Evolutionary conservation across 2,113 vertebrate species (phyloP), one percentile per base, ranked within the genome.

Genomic region (Macroglossus sobrinus): DNA sequence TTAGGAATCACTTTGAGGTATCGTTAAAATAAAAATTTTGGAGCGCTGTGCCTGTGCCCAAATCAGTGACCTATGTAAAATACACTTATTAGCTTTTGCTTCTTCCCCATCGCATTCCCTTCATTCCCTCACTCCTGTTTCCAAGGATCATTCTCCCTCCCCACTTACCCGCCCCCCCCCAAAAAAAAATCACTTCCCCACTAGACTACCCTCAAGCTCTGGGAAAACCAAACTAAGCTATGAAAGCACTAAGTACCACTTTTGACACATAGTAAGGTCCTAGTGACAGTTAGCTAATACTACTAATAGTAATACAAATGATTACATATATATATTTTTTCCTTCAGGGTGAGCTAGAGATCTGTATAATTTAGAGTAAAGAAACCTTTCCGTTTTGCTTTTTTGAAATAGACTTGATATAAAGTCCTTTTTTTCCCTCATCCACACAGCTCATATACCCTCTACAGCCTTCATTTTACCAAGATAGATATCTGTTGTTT

Each of bases 281-380:
- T 47, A 85, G 0, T 59, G 64, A 93, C 80, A 92, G 87, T 64
- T 75, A 53, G 10, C 18, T 16, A 10, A 28, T 59, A 24, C 47
- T 61, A 19, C 22, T 89, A 81, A 74, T 5, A 40, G 9, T 38
- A 93, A 66, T 86, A 68, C 53, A 87, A 89, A 71, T 63, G 6
- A 28, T 8, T 53, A 38, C n/a, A 45, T 38, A 89, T 71, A 82
- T 45, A 24, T 59, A 50, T 53, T 88, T 96, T 91, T 68, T 50
- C 45, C 76, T 91, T 10, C 57, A 95, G 87, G n/a, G 38, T 93
- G 50, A 93, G 43, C 71, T 93, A 63, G 53, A 96, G 89, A 45
- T 84, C 63, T 78, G 6, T 91, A 22, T 85, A 55, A 53, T 74
- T 78, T 89, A 91, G 15, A 68, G 8, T n/a, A 71, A 84, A 90